Conservation (phyloP, 2,113 vertebrate genomes). For the Phocoena sinus region DNA sequence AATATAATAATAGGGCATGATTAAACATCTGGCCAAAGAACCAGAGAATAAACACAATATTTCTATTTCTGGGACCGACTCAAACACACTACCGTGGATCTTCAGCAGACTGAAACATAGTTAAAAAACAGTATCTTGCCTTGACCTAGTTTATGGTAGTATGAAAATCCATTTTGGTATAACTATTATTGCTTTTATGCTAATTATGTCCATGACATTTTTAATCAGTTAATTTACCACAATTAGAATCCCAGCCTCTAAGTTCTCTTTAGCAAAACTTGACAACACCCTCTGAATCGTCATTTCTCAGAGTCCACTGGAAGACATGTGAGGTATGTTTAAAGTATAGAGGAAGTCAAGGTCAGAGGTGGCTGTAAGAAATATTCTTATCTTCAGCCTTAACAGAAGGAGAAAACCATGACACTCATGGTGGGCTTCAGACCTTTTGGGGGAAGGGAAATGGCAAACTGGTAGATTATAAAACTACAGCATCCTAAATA, state of each 20-base stretch:
- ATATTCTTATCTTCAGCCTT: background rate
- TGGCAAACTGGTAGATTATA: background rate
- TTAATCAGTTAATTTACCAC: background rate
- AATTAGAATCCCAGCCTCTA: background rate
- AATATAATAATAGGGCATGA: background rate
- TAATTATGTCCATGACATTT: background rate
- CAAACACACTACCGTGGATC: background rate
- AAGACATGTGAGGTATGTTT: background rate
- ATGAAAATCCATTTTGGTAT: background rate
- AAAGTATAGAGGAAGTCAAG: background rate
- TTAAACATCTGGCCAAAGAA: background rate
- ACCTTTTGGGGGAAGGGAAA: background rate
- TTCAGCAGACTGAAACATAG: background rate
- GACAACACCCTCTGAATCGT: background rate
- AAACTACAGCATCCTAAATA: background rate
- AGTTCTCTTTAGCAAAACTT: background rate
- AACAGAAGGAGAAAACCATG: background rate
- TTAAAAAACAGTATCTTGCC: background rate
- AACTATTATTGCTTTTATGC: background rate
- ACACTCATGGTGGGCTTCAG: background rate
- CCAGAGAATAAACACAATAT: background rate
- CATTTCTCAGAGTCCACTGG: background rate
- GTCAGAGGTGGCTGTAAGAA: background rate
- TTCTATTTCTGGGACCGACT: background rate
- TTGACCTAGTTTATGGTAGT: background rate